Evolutionary conservation across 2,797 vertebrate species (phyloP), one percentile per base, ranked within the genome.

Genomic region (Notolepis coatsorum): DNA sequence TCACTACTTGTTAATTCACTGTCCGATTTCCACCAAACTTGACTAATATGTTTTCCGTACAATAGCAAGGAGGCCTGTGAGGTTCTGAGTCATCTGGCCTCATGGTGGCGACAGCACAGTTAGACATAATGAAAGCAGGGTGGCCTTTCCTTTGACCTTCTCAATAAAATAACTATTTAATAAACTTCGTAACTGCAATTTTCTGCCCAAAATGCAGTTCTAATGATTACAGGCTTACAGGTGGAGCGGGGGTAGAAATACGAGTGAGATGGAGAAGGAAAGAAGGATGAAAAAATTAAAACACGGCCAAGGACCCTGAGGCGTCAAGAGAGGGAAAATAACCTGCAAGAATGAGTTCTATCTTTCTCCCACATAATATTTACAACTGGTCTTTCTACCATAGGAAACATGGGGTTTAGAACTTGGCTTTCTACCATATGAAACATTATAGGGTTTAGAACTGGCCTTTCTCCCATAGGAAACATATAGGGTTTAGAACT

Each of bases 131-230:
- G 75, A 84, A 64, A 82, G 67, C 33, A 49, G 30, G 38, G 59
- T 61, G 37, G 27, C 46, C 51, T 33, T 72, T 70, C 49, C 49
- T 54, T 67, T 68, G 47, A 35, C 52, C 61, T 65, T 70, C 43
- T 57, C 49, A 66, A 80, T 63, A 78, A 69, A 71, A 64, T 74
- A 83, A 84, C 28, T 2, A 3, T 9, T 31, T 77, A 84, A 84
- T 60, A 35, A 61, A 74, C 53, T 61, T 67, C 27, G 21, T 85
- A 87, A 88, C 90, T 90, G 79, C 58, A 81, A 84, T 84, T 81
- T 89, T 88, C 72, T 67, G 66, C 75, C 68, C 63, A 91, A 90
- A 88, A 80, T 88, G 76, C 51, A 54, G 68, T 49, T n/a, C 52
- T 83, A 80, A 84, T 81, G 59, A 88, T 90, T 87, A 80, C 71